Conservation (phyloP, 2,888 invertebrate species). For the Bedellia somnulentella region DNA sequence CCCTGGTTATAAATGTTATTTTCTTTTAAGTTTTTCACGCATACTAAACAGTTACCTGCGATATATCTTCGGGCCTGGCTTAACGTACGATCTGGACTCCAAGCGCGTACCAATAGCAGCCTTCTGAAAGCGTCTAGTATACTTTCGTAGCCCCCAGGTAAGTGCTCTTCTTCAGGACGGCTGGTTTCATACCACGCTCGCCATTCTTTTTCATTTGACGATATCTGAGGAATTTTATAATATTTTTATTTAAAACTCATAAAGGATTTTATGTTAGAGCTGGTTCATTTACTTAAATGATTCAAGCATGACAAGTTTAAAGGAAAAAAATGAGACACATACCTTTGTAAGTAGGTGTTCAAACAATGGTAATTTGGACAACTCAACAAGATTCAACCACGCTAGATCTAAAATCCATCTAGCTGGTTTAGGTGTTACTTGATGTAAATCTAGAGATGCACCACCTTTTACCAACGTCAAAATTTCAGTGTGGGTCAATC, state of each 20-base stretch:
- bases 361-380: slow-evolving; percentile 82
- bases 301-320: too few species aligned
- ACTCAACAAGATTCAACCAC: slow-evolving; percentile 94
- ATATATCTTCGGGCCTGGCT: slow-evolving; percentile 92
- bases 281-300: too few species aligned
- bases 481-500: slow-evolving; percentile 88
- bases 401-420: slow-evolving; percentile 95
- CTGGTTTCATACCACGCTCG: slow-evolving; percentile 89
- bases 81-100: slow-evolving; percentile 94
- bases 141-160: slow-evolving; percentile 88
- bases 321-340: too few species aligned
- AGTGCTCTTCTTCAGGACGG: slow-evolving; percentile 86
- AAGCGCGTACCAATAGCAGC: slow-evolving; percentile 83
- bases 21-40: too few species aligned
- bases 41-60: too few species aligned
- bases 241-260: too few species aligned
- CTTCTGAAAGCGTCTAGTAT: slow-evolving; percentile 87
- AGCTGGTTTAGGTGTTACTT: slow-evolving; percentile 90
- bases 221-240: slow-evolving; percentile 63
- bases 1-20: too few species aligned
- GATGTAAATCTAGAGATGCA: slow-evolving; percentile 90
- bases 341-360: slow-evolving; percentile 76
- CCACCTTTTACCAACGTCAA: slow-evolving; percentile 96
- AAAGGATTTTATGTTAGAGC: too few species aligned
- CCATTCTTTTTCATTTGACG: slow-evolving; percentile 87